Percentiles rank a stretch among this genome's conserved stretches.
Evolutionary conservation across 2,113 vertebrate genomes (phyloP).

Genomic region (Aphyosemion australe): DNA sequence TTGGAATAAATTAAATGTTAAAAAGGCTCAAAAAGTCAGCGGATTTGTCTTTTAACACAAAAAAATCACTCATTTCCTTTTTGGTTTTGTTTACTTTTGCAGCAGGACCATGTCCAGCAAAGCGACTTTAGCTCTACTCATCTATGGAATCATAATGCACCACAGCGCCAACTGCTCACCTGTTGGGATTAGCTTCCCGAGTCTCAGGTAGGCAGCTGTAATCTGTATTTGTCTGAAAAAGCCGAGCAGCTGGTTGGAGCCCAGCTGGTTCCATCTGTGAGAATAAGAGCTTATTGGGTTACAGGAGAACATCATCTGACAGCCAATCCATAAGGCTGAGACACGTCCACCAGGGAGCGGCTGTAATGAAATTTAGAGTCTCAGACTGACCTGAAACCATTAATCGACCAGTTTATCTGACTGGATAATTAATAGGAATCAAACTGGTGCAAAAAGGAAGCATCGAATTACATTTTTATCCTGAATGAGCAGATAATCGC

Average conservation of each 20-base stretch:
- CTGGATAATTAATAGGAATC: constrained; percentile 31
- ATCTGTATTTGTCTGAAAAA: too few species aligned
- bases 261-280: constrained; percentile 8
- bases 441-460: not conserved
- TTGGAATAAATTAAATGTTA: not conserved
- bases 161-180: constrained; percentile 91
- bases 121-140: constrained; percentile 88
- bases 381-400: constrained; percentile 23
- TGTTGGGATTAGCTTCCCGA: constrained; percentile 88
- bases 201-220: constrained; percentile 87
- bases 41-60: not conserved
- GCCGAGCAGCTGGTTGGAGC: too few species aligned
- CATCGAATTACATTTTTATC: not conserved
- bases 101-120: constrained; percentile 93
- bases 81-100: constrained; percentile 51
- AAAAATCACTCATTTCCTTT: not conserved
- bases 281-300: constrained; percentile 27
- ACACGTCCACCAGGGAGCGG: constrained; percentile 47
- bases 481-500: too few species aligned
- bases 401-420: constrained; percentile 8
- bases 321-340: constrained; percentile 47
- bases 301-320: constrained; percentile 47
- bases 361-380: constrained; percentile 38
- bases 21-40: not conserved
- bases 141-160: constrained; percentile 95